A percentile compares a stretch with the other conserved stretches of the same genome.
Conservation (phyloP, 1,140 invertebrate species). For the Cotesia typhae region DNA sequence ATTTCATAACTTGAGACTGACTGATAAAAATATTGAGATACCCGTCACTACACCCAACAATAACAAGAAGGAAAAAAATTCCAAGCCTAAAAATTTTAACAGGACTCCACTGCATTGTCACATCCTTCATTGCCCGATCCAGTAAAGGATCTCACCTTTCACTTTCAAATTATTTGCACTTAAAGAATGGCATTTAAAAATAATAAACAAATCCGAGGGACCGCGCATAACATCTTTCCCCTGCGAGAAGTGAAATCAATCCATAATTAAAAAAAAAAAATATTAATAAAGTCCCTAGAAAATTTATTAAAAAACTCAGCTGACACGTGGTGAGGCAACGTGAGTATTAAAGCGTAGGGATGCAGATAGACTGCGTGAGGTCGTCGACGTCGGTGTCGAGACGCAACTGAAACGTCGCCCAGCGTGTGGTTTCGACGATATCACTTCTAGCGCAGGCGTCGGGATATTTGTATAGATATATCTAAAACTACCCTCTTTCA, state of each 20-base stretch:
- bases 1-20: constrained; percentile 78
- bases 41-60: constrained; percentile 59
- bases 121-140: constrained; percentile 48
- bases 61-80: constrained; percentile 51
- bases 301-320: too few relatives aligned
- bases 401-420: constrained; percentile 52
- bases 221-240: background rate
- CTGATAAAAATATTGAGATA: constrained; percentile 82
- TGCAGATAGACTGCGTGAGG: constrained; percentile 27
- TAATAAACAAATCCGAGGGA: background rate
- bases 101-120: constrained; percentile 58
- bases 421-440: constrained; percentile 45
- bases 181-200: background rate
- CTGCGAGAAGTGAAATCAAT: background rate
- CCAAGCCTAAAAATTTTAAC: constrained; percentile 52
- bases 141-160: constrained; percentile 29
- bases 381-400: constrained; percentile 51
- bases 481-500: constrained; percentile 3
- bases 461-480: constrained; percentile 11
- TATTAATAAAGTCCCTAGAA: background rate
- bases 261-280: constrained; percentile 7
- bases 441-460: constrained; percentile 38
- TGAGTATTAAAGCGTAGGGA: background rate
- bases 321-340: constrained; percentile 48
- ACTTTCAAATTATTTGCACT: background rate